Evolutionary conservation across 2,797 vertebrate species (phyloP).

Genomic region (Ptychadena robeensis): DNA sequence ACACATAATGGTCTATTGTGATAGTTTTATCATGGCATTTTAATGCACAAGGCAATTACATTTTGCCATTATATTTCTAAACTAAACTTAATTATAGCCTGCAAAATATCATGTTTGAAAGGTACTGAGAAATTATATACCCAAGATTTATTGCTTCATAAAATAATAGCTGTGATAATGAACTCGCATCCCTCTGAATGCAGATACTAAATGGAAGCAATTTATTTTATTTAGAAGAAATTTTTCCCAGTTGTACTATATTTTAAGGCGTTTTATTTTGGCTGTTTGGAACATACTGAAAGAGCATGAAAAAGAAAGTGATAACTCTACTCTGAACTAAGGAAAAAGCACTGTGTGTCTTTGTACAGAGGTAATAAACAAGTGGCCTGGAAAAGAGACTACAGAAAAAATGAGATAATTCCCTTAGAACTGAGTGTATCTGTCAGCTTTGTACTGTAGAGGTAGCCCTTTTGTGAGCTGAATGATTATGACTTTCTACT

Average conservation of each 20-base stretch:
- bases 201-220: slow-evolving; percentile 52
- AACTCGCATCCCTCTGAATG: slow-evolving; percentile 43
- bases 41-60: slow-evolving; percentile 54
- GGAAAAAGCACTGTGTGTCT: not conserved
- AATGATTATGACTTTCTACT: not conserved
- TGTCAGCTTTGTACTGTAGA: not conserved
- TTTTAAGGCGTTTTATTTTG: slow-evolving; percentile 38
- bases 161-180: slow-evolving; percentile 55
- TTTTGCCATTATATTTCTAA: slow-evolving; percentile 53
- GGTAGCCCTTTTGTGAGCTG: not conserved
- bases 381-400: not conserved
- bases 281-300: slow-evolving; percentile 15
- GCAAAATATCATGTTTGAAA: slow-evolving; percentile 57
- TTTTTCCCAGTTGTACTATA: slow-evolving; percentile 43
- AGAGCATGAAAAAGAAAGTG: slow-evolving; percentile 27
- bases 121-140: slow-evolving; percentile 46
- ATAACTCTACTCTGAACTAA: slow-evolving; percentile 13
- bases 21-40: slow-evolving; percentile 54
- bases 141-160: slow-evolving; percentile 57
- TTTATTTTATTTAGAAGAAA: slow-evolving; percentile 53
- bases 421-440: not conserved
- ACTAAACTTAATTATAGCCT: slow-evolving; percentile 58
- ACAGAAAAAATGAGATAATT: not conserved
- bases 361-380: slow-evolving; percentile 2
- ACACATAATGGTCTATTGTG: slow-evolving; percentile 49